These are phyloP conservation scores for Heliothis virescens DNA, from an alignment of 1,140 invertebrate species.

Conservation along the genomic window DNA sequence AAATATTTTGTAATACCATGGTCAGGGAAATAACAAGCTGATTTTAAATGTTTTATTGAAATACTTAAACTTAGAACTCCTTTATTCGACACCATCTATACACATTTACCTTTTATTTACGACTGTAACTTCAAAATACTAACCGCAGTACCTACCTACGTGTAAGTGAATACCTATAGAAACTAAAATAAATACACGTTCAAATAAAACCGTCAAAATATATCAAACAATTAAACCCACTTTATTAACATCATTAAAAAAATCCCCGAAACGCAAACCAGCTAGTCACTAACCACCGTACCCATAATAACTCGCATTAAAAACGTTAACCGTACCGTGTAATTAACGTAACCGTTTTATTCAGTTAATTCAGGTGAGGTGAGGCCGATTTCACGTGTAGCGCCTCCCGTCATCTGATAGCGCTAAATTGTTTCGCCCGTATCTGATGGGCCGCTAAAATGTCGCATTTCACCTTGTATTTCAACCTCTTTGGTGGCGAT, in stretches of 20 bases:
- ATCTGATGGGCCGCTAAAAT: constrained; percentile 46
- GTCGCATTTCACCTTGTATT: constrained; percentile 33
- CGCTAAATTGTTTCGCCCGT: constrained; percentile 46
- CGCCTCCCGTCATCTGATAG: constrained; percentile 61
- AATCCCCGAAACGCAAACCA: no score
- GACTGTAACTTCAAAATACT: no score
- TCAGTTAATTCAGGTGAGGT: constrained; percentile 65
- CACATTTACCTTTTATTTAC: no score
- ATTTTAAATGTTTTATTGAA: no score
- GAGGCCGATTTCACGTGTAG: constrained; percentile 64
- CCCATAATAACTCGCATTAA: constrained; percentile 37
- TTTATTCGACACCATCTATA: no score
- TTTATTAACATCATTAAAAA: constrained; percentile 32
- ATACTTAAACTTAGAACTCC: no score
- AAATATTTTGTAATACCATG: no score
- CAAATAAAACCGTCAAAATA: no score
- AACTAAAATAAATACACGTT: no score
- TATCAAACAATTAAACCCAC: not conserved
- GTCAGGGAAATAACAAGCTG: no score
- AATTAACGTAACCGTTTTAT: constrained; percentile 67
- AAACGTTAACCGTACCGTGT: constrained; percentile 46
- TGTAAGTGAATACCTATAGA: no score
- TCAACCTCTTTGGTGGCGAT: constrained; percentile 7
- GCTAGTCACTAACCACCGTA: constrained; percentile 39
- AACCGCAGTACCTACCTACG: no score